Evolutionary conservation across 92 coral and sea anemone species (phyloP), one percentile per base, ranked within the genome.

Genomic region (Meandrina meandrites): DNA sequence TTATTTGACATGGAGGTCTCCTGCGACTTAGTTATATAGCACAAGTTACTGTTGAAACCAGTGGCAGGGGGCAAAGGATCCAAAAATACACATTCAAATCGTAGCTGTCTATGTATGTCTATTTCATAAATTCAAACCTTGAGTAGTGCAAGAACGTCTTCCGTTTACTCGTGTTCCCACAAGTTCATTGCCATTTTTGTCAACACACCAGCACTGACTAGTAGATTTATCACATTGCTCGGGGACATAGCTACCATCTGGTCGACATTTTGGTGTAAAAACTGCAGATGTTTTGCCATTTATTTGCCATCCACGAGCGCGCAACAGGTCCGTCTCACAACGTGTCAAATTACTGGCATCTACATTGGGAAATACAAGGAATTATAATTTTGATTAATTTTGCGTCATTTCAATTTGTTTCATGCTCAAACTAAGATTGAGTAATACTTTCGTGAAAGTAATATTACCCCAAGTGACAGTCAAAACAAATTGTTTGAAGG

Each of bases 141-240:
- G 93, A n/a, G 98, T 76, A 70, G 92, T 80, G 37, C 98, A 94
- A 34, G 83, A 69, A 22, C 88, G 91, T 34, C 91, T 93, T 21
- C 98, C 98, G 42, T 79, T 83, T 21, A 71, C 91, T 88, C 94
- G 84, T 36, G 98, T 94, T 12, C 84, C 90, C 9, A 85, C 87
- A 79, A 93, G 90, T 86, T 95, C 96, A 78, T 94, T 94, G 24
- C 98, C 98, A 81, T 94, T 87, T 75, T 88, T 84, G 86, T 96
- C 96, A 56, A 96, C 98, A 76, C 98, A 96, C 98, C 98, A 96
- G 76, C 98, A 96, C 90, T 93, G 91, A 32, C 98, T 92, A 37
- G 93, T 90, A 35, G 94, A 83, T 82, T 82, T 82, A 40, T 93
- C 88, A 79, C 98, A 96, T 67, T 96, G 98, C 86, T 95, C 91